Evolutionary conservation across 1,140 invertebrate genomes (phyloP), one percentile per base, ranked within the genome.

Genomic region (Melitaea cinxia): DNA sequence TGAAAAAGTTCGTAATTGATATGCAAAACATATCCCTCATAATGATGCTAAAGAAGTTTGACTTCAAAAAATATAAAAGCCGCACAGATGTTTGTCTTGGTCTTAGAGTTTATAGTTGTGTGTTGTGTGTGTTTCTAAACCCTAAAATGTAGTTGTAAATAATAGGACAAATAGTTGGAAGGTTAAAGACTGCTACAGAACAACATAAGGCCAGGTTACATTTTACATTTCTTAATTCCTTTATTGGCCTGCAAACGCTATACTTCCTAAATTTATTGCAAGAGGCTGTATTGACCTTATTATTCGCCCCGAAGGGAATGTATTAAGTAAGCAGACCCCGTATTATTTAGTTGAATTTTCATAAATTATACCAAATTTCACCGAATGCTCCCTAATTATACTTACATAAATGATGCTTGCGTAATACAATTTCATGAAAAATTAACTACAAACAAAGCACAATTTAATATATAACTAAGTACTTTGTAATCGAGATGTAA

Each of bases 251-350:
- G 65, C 19, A 66, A 66, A 54, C 24, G 47, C 47, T n/a, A 57
- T 64, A 69, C 35, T 69, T 64, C 39, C 42, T 33, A 58, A 69
- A 64, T 69, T 65, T 64, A 65, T 69, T 59, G 50, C 50, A 21
- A 59, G 56, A 47, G 21, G 63, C 35, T 28, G 26, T 56, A 54
- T 55, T 26, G 52, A 59, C 30, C 33, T 1, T n/a, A n/a, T 24
- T 56, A 30, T 39, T 49, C 23, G 33, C 54, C 54, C 58, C 14
- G 47, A 45, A 24, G 65, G 50, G 17, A 33, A 12, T 15, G 64
- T 65, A n/a, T n/a, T n/a, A n/a, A 54, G 55, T 54, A 65, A 65
- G 59, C 56, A 55, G 53, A 67, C 30, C n/a, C 57, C 26, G 42
- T 59, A 17, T 61, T 56, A 52, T 50, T 24, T 62, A 45, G 33